Base-by-base conservation (phyloP, 1,140 invertebrate species). In the Hyphantria cunea region DNA sequence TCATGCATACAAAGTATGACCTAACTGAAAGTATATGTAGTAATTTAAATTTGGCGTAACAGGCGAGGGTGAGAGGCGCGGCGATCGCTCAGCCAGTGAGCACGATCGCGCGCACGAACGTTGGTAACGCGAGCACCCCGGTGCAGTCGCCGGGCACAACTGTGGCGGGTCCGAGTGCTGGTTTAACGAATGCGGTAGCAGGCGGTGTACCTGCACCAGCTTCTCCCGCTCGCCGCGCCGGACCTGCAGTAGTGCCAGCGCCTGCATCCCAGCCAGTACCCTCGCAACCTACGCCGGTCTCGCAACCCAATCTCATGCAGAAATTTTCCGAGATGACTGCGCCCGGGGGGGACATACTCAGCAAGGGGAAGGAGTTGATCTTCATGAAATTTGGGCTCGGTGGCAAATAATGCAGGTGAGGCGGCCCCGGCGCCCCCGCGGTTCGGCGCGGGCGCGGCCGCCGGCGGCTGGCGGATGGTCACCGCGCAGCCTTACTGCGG, bases 331-430 rank as follows among this genome's bases (percentile, higher is more conserved):
- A 96, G 78, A 96, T 96, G 89, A 95, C 95, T 14, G 95, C 95
- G 41, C 95, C 95, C 63, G 95, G 95, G 49, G 95, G 95, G 52
- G 95, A 96, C 76, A 96, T 97, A 60, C 92, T 97, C 37, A 96
- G 96, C 70, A 97, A 97, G 90, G 96, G 96, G 69, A 97, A 97
- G 91, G 96, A 97, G 91, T 93, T 96, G 37, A 96, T 97, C 79
- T 97, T 97, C 88, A 97, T 97, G 93, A 97, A 97, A 92, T 97
- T 97, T 81, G 96, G 96, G 51, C 92, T 97, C 66, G 96, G 95
- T 74, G 93, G 93, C 68, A 95, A 95, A 94, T 95, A 94, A 94
- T 93, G 92, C 75, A 82, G 89, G 81, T 72, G 66, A 37, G 49
- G 54, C 70, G 80, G 84, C 74, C 8, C 37, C 37, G 3, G 37